Evolutionary conservation across 2,113 vertebrate species (phyloP), one percentile per base, ranked within the genome.

Genomic region (Scatophagus argus): DNA sequence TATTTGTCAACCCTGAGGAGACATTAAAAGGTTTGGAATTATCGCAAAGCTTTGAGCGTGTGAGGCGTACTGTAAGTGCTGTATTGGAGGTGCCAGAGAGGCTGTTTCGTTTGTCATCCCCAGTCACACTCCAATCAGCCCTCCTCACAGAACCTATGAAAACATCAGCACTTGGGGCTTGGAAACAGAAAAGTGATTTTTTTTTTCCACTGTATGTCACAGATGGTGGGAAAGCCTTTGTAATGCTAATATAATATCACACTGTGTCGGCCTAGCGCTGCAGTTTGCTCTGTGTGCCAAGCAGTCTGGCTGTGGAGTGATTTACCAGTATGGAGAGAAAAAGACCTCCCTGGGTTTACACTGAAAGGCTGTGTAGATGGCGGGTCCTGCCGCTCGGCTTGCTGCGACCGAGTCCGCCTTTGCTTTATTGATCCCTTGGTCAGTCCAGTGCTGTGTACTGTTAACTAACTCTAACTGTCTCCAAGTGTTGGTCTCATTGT

Each of bases 161-260:
- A 92, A 91, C 91, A 91, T 92, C 91, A 88, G 88, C 90, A 87
- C 80, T 84, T 13, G 21, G 84, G 61, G 85, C 83, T 83, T 81
- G 83, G 86, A 91, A 88, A 93, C 83, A 82, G 89, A 88, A 87
- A 89, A 92, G 89, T 86, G 84, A 86, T 90, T 89, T 89, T 75
- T 89, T 89, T 74, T 87, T 88, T 79, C 79, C 81, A 77, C 79
- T 80, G 87, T 78, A 84, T 93, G 91, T 94, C 93, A 93, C 93
- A 93, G 94, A 94, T 93, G 93, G 94, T 91, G 90, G 91, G 92
- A 94, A 94, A 92, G 88, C 92, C 92, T 94, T 94, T 94, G 93
- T 95, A 93, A 95, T 94, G 94, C 92, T 94, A 95, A 95, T 95
- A 91, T 92, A 91, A 94, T 93, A 94, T 94, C 94, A 95, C 92